These are phyloP conservation scores for Sakesphorus luctuosus DNA, from an alignment of 2,113 vertebrate genomes.

Conservation along the genomic window DNA sequence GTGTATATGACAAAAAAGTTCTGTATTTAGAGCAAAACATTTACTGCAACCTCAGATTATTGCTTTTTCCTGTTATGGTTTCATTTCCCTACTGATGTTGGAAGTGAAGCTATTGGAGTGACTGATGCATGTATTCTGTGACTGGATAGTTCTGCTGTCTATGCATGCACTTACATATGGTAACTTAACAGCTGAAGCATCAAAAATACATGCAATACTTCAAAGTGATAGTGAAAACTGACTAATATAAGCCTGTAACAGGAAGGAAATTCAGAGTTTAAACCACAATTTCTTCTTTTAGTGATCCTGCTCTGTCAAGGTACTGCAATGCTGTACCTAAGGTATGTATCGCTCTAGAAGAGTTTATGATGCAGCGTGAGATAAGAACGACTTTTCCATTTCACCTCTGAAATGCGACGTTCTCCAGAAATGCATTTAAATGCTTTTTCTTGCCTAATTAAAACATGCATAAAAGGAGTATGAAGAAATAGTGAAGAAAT, in stretches of 20 bases:
- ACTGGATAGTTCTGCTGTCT: slow-evolving; percentile 37
- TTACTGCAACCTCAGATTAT: slow-evolving; percentile 31
- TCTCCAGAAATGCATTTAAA: neutral
- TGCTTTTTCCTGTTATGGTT: slow-evolving; percentile 27
- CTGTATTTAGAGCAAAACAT: neutral
- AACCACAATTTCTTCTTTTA: slow-evolving; percentile 4
- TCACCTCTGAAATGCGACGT: neutral
- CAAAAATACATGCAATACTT: slow-evolving; percentile 32
- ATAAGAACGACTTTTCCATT: neutral
- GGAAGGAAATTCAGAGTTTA: neutral
- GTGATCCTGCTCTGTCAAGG: neutral
- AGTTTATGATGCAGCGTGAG: neutral
- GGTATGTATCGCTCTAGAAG: neutral
- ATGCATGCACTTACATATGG: slow-evolving; percentile 30
- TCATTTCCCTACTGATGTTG: neutral
- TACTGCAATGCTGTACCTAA: neutral
- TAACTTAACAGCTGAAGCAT: slow-evolving; percentile 23
- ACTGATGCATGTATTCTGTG: slow-evolving; percentile 46
- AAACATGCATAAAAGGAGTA: neutral
- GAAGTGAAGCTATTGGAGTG: slow-evolving; percentile 43
- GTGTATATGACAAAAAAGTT: neutral
- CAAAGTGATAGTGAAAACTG: slow-evolving; percentile 20
- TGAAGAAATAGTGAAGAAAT: neutral
- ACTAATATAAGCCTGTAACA: neutral
- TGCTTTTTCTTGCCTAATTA: neutral